These are phyloP conservation scores for Luidia sarsii DNA, from an alignment of 53 echinoderm and acorn worm species.

Conservation along the genomic window DNA sequence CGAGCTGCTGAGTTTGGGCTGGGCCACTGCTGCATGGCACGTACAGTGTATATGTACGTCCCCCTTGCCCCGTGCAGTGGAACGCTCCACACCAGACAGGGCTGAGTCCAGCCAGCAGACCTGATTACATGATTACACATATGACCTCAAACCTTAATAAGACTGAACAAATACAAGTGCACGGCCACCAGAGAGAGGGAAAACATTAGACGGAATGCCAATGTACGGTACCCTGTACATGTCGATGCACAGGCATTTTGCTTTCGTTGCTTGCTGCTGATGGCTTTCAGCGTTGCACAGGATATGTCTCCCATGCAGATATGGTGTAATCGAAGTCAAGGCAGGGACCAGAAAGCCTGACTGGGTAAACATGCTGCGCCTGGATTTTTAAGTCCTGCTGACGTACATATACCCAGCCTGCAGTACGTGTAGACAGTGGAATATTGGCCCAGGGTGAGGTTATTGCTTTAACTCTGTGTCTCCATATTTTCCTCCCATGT, in stretches of 20 bases:
- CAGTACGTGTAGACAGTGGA: too few species aligned
- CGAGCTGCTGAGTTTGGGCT: not conserved
- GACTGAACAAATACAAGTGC: constrained; percentile 46
- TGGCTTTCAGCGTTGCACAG: not conserved
- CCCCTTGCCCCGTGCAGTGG: constrained; percentile 20
- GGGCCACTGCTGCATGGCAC: not conserved
- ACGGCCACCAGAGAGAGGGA: not conserved
- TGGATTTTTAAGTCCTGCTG: too few species aligned
- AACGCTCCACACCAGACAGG: constrained; percentile 1
- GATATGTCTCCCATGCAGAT: too few species aligned
- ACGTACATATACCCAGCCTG: too few species aligned
- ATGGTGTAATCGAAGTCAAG: too few species aligned
- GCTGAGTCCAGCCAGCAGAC: not conserved
- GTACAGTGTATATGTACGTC: not conserved
- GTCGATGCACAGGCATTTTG: not conserved
- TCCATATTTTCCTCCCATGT: too few species aligned
- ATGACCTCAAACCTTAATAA: constrained; percentile 46
- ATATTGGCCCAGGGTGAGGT: too few species aligned
- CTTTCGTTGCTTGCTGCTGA: not conserved
- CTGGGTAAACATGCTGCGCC: too few species aligned
- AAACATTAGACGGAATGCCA: not conserved
- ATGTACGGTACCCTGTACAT: not conserved
- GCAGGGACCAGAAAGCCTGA: too few species aligned
- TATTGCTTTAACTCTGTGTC: too few species aligned
- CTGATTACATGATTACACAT: constrained; percentile 44